Evolutionary conservation across 2,113 vertebrate genomes (phyloP).

Genomic region (Cinclus cinclus): DNA sequence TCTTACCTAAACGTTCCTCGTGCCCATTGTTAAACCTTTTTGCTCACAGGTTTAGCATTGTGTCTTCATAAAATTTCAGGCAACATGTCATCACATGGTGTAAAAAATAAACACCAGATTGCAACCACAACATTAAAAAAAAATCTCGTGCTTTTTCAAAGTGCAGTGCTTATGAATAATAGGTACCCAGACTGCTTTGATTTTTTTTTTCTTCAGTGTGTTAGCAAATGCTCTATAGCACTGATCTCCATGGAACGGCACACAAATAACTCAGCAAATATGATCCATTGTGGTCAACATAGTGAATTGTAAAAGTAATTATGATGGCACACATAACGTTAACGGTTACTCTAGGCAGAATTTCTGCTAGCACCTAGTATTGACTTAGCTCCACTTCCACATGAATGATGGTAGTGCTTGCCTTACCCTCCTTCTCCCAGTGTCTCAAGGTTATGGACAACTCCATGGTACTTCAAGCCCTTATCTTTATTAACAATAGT

Average conservation of each 20-base stretch:
- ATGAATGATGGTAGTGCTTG: not conserved
- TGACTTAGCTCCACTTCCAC: not conserved
- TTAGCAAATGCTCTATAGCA: not conserved
- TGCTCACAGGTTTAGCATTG: conserved; percentile 7
- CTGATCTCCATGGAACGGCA: not conserved
- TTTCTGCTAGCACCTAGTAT: not conserved
- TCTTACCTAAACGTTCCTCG: not conserved
- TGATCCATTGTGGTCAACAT: not conserved
- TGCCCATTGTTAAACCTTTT: conserved; percentile 36
- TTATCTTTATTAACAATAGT: not conserved
- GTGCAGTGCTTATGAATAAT: conserved; percentile 8
- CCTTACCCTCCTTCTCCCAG: not conserved
- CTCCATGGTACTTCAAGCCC: not conserved
- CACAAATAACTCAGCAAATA: conserved; percentile 8
- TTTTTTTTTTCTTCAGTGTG: not conserved
- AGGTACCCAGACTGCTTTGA: not conserved
- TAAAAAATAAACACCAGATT: conserved; percentile 64
- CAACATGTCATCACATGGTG: conserved; percentile 37
- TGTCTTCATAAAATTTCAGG: conserved; percentile 48
- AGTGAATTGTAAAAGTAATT: not conserved
- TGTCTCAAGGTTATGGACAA: not conserved
- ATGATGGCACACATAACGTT: not conserved
- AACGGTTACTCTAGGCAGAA: not conserved
- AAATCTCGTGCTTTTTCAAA: not conserved
- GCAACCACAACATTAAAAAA: conserved; percentile 40